Percentiles rank a stretch among this genome's conserved stretches.
phyloP scores from a whole-genome alignment of 1,140 invertebrate species.

The Laupala kohalensis region DNA sequence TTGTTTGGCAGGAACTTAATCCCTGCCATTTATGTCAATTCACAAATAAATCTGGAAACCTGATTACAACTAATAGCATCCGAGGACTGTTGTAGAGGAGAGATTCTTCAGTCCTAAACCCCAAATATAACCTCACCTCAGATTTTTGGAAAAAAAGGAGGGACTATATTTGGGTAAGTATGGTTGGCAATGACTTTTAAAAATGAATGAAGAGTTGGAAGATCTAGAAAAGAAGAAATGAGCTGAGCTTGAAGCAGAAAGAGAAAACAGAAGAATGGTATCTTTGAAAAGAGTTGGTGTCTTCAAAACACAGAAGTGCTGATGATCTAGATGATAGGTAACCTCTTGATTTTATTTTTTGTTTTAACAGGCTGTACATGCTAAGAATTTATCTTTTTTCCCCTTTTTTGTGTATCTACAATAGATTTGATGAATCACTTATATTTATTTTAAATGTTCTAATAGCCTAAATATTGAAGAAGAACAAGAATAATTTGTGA shows the following conservation, averaged over 20 bases:
- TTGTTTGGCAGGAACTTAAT: too few relatives aligned
- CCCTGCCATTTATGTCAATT: too few relatives aligned
- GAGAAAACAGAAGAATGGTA: constrained; percentile 67
- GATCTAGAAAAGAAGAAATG: constrained; percentile 65
- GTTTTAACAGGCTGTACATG: neutral
- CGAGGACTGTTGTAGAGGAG: too few relatives aligned
- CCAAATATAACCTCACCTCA: too few relatives aligned
- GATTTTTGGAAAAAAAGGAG: too few relatives aligned
- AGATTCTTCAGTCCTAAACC: too few relatives aligned
- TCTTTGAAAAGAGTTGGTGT: constrained; percentile 33
- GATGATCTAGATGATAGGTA: constrained; percentile 70
- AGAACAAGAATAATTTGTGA: constrained; percentile 20
- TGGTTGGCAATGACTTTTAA: too few relatives aligned
- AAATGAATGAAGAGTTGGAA: constrained; percentile 68
- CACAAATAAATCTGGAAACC: too few relatives aligned
- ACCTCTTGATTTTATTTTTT: neutral
- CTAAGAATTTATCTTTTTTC: neutral
- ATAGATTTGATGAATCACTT: neutral
- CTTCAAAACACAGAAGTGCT: constrained; percentile 39
- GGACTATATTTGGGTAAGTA: too few relatives aligned
- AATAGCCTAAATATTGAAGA: constrained; percentile 14
- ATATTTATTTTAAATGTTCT: neutral
- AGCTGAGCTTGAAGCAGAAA: constrained; percentile 65
- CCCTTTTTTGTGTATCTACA: neutral
- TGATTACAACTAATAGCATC: too few relatives aligned